Base-by-base conservation (phyloP, 1,140 invertebrate species). In the Dendrolimus kikuchii region DNA sequence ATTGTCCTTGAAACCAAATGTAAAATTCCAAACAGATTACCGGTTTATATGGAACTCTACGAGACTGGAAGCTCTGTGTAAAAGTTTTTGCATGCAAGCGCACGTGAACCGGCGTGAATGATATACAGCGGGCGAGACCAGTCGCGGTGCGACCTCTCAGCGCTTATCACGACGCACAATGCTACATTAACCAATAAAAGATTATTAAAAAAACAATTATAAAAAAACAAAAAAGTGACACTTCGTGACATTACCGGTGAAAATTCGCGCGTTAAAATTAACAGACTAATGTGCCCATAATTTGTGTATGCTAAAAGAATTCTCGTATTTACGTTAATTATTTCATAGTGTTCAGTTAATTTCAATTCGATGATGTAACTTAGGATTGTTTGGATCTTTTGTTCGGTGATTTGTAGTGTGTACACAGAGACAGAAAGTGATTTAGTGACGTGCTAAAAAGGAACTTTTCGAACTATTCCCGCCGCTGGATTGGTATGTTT, bases 81-180 rank as follows among this genome's bases (percentile, higher is more conserved):
- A 69, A 71, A 71, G 67, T 74, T 81, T 71, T 81, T 81, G 78
- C 78, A 81, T 79, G 69, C 59, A 57, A 67, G 67, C 73, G 66
- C 75, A 78, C 76, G 78, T 79, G 74, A 78, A 67, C 57, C 66
- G 61, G 71, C 65, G 58, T 72, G 64, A 77, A 73, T 74, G 74
- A 70, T 77, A 78, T 65, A 72, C 57, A 54, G 61, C 66, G 60
- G 38, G 45, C 53, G 53, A 38, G 66, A 61, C 49, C 79, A 80
- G 77, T 82, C 72, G 68, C 64, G 43, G 47, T 62, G 69, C 79
- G 74, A 72, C 77, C 74, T 79, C 70, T 65, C 71, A 46, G 48
- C 74, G 75, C 57, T 74, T 80, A 79, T 80, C 77, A 80, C 75
- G 72, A 68, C 69, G 57, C 64, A 64, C 66, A 64, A 60, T 59